Evolutionary conservation across 2,888 invertebrate genomes (phyloP).

Genomic region (Drosophila quinaria): DNA sequence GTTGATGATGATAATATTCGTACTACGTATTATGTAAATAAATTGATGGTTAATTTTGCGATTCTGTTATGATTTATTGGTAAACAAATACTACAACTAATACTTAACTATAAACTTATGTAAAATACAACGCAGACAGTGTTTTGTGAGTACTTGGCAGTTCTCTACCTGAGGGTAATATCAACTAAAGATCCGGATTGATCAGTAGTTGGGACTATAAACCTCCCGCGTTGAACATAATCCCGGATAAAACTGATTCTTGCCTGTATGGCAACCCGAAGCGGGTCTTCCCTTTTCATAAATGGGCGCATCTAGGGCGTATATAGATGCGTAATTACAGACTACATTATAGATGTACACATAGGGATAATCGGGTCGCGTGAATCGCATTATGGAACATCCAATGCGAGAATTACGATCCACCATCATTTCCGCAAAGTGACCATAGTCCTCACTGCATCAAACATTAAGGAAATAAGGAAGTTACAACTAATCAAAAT

Average conservation of each 20-base stretch:
- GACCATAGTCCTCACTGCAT: slow-evolving; percentile 84
- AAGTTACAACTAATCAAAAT: neutral
- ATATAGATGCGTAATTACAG: slow-evolving; percentile 84
- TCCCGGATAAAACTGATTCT: slow-evolving; percentile 83
- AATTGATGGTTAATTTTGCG: slow-evolving; percentile 43
- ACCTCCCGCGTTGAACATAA: slow-evolving; percentile 81
- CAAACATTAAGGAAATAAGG: too few relatives aligned
- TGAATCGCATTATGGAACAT: slow-evolving; percentile 83
- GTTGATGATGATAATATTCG: slow-evolving; percentile 5
- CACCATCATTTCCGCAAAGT: slow-evolving; percentile 84
- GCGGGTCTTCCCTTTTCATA: slow-evolving; percentile 80
- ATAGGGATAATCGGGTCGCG: slow-evolving; percentile 78
- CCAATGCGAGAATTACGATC: slow-evolving; percentile 84
- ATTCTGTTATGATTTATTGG: slow-evolving; percentile 48
- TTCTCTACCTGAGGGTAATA: slow-evolving; percentile 60
- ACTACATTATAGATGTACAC: slow-evolving; percentile 83
- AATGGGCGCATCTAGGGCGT: slow-evolving; percentile 82
- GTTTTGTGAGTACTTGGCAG: slow-evolving; percentile 57
- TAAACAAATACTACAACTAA: slow-evolving; percentile 54
- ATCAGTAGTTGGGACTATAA: slow-evolving; percentile 83
- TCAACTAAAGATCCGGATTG: slow-evolving; percentile 6
- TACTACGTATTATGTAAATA: slow-evolving; percentile 29
- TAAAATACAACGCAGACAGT: slow-evolving; percentile 57
- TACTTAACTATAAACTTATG: slow-evolving; percentile 47
- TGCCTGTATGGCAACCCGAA: slow-evolving; percentile 81